Conservation (phyloP, 1,140 invertebrate species). For the Bombus pyrosoma region DNA sequence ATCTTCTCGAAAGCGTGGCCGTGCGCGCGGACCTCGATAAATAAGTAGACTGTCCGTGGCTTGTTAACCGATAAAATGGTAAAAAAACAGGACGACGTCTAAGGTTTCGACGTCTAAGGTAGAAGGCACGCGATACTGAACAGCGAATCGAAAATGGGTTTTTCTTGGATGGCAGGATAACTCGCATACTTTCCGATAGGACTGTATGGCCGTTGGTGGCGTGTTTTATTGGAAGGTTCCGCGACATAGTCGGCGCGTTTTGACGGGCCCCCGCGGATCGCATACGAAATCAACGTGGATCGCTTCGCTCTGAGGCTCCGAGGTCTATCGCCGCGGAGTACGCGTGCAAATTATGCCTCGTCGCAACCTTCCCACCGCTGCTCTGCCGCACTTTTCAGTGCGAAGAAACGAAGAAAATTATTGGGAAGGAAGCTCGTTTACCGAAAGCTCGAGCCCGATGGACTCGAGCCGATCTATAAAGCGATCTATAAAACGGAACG, state of each 20-base stretch:
- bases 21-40: neutral
- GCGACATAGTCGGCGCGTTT: constrained; percentile 75
- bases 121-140: too few relatives aligned
- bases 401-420: neutral
- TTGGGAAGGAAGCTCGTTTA: neutral
- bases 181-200: constrained; percentile 26
- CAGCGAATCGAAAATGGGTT: neutral
- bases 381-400: neutral
- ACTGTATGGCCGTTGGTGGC: constrained; percentile 33
- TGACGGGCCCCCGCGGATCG: constrained; percentile 71
- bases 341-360: constrained; percentile 64
- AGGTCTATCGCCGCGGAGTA: constrained; percentile 61
- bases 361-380: too few relatives aligned
- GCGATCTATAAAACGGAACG: constrained; percentile 7
- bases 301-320: constrained; percentile 21
- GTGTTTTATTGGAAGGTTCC: constrained; percentile 73
- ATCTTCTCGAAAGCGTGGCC: neutral
- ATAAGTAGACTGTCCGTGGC: neutral
- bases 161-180: neutral
- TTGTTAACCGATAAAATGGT: neutral
- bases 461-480: constrained; percentile 55
- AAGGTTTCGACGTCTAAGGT: neutral
- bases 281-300: constrained; percentile 72
- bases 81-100: neutral
- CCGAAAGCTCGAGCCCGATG: constrained; percentile 16